These are phyloP conservation scores for Aurelia sp. DNA, from an alignment of 30 jellyfish, hydroid and myxozoan species.

Conservation along the genomic window DNA sequence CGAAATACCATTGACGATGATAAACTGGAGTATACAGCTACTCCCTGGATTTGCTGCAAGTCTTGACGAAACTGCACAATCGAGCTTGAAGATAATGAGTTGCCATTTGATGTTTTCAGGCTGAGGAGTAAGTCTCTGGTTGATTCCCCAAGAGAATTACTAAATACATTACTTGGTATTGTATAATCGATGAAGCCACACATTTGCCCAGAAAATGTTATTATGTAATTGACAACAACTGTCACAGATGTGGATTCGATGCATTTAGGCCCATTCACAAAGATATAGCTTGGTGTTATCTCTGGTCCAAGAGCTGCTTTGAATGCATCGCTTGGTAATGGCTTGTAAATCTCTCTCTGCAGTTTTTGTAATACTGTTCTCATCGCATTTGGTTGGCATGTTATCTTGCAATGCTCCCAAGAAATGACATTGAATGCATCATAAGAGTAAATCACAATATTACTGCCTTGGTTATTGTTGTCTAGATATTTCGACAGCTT, in stretches of 20 bases:
- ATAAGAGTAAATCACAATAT: conserved; percentile 9
- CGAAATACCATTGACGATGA: conserved; percentile 3
- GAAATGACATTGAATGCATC: conserved; percentile 13
- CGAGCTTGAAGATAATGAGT: conserved; percentile 1
- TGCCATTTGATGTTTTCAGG: conserved; percentile 29
- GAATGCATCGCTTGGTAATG: conserved; percentile 66
- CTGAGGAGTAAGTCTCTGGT: conserved; percentile 55
- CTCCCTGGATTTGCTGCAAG: conserved; percentile 3
- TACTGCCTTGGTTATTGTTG: conserved; percentile 6
- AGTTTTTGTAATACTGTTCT: conserved; percentile 23
- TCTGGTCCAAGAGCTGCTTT: conserved; percentile 61
- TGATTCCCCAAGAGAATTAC: conserved; percentile 61
- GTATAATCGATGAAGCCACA: conserved; percentile 48
- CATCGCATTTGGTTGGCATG: conserved; percentile 53
- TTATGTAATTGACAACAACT: conserved; percentile 9
- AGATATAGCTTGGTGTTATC: conserved; percentile 35
- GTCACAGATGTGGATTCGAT: conserved; percentile 3
- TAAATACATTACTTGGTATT: conserved; percentile 51
- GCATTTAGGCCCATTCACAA: conserved; percentile 77
- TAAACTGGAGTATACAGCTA: conserved; percentile 11
- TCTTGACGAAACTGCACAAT: conserved; percentile 14
- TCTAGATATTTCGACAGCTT: conserved; percentile 38
- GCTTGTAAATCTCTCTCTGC: conserved; percentile 47
- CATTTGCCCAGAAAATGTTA: neutral
- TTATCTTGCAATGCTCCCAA: conserved; percentile 44